Evolutionary conservation across 2,113 vertebrate genomes (phyloP), one percentile per base, ranked within the genome.

Genomic region (Aphyosemion australe): DNA sequence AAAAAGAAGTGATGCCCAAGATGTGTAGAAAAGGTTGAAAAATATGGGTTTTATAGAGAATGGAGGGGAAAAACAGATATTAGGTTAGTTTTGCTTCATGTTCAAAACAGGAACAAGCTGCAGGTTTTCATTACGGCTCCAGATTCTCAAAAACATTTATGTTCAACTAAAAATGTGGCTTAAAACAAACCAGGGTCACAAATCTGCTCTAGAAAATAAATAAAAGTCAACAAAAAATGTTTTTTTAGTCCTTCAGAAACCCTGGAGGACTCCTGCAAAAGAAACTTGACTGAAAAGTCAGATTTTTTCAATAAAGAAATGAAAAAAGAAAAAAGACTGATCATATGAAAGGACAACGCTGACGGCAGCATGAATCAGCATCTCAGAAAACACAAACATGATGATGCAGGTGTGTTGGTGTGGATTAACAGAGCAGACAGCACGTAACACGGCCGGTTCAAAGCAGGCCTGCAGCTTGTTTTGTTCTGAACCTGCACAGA

Each of bases 41-140:
- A 37, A 42, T 31, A 49, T n/a, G 67, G 53, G 74, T 32, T 49
- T 59, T 47, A 51, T 72, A 21, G 70, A 73, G 56, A n/a, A 72
- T 31, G 63, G 72, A 13, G 66, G 56, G 61, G 58, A 48, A 69
- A 72, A 83, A 69, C 49, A 76, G 46, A 53, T 20, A 59, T 75
- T 74, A 42, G 62, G 70, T 87, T 80, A 85, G 77, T 71, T 81
- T 21, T 55, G 13, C 43, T 70, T 79, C 19, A 48, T 39, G 42
- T 75, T 71, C 46, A 68, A 49, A 52, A 70, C 65, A 64, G 51
- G 78, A 85, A 90, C 70, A 85, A 90, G 87, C 85, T 81, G 82
- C 72, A 76, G 75, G 76, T 59, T 85, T 12, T 34, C 13, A 19
- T 47, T 8, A 37, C 4, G 51, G 4, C 46, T 49, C 31, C 32